Base-by-base conservation (phyloP, 23 tunicate genomes). In the Corella eumyota region DNA sequence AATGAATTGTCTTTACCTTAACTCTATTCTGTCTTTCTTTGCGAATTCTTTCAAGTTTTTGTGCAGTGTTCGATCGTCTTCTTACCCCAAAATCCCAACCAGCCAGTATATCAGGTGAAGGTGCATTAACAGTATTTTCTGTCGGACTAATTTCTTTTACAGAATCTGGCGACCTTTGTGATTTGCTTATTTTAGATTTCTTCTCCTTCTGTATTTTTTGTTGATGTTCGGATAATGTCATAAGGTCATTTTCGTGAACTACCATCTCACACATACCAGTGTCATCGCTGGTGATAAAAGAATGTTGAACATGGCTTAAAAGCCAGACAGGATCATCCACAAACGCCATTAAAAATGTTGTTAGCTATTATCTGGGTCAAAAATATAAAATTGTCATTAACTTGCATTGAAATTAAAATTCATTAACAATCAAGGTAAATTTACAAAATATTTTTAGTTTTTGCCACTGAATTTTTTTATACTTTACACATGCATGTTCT, bases 241-340 rank as follows among this genome's bases (percentile, higher is more conserved):
- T 50, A 27, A 72, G 33, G 47, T 87, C 96, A 40, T 59, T 72
- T n/a, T 64, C 72, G 32, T 78, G 96, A 28, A 87, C 70, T 32
- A 74, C 81, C 96, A 78, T 78, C 44, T 87, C 96, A 67, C 96
- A 87, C 87, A 78, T 87, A 26, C 96, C 96, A 19, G 96, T 87
- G 67, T 87, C 96, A 62, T 87, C 96, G 34, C 87, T 78, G 0
- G 96, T 87, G 32, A 87, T 87, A 63, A 87, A 87, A 4, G 96
- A 74, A 72, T 87, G 96, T 6, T 71, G 75, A 32, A 78, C 69
- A 61, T 87, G 96, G 1, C 48, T 25, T 31, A 87, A 58, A 9
- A 87, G 38, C 96, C 96, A 87, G 4, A 78, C 96, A 25, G 85
- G 79, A 61, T 78, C 80, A 60, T 87, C 96, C 32, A 79, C 64